Evolutionary conservation across 2,888 invertebrate species (phyloP), one percentile per base, ranked within the genome.

Genomic region (Andrena fulva): DNA sequence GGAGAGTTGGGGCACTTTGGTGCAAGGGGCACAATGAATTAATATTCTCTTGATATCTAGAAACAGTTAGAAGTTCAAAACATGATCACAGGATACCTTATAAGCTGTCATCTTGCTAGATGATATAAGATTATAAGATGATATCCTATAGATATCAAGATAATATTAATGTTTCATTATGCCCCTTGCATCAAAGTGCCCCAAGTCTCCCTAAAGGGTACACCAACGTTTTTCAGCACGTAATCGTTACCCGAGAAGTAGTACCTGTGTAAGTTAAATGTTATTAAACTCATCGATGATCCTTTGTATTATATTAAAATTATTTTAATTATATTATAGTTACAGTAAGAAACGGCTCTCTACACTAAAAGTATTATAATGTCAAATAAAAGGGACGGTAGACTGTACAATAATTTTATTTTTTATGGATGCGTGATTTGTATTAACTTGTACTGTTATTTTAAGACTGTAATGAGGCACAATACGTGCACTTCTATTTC

Each of bases 311-410:
- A 73, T 72, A 73, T 52, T 69, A 62, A 78, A 27, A 72, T 78
- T 78, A 84, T 29, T 2, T 33, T 33, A 52, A n/a, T 7, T 52
- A 52, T 52, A 77, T 33, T 7, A 7, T 33, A 33, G 7, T 33
- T 7, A 70, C 72, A 82, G 64, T 80, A 87, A 60, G 71, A 75
- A 77, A 75, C 50, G 52, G 87, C 87, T 87, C 87, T 87, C 87
- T 87, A 87, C 67, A 83, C 63, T 81, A 68, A 70, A 87, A 84
- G 79, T 87, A 87, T 87, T 85, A 77, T 72, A 81, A 54, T 66
- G 70, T 77, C 50, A 63, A 67, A 54, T 42, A 50, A 81, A 63
- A 29, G 79, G 67, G 63, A 54, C 77, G 70, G 16, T 16, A n/a
- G 20, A 4, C 31, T 77, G 59, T 70, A 75, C 75, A 81, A 52